These are phyloP conservation scores for Laspeyria flexula DNA, from an alignment of 2,888 invertebrate species.

Conservation along the genomic window DNA sequence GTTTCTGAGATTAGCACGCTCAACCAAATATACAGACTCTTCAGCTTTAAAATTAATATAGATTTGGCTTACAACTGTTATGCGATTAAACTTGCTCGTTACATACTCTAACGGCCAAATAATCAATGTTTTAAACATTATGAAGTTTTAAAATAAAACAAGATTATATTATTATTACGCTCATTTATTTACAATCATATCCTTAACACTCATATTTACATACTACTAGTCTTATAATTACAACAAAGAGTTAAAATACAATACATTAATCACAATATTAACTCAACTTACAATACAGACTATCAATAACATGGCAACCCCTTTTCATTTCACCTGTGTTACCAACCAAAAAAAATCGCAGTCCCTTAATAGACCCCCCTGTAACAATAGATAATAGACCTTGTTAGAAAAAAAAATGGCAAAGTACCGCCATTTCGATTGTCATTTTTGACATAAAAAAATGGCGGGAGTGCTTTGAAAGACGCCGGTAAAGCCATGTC, in stretches of 20 bases:
- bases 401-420: conserved; percentile 68
- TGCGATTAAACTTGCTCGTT: too few relatives aligned
- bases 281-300: conserved; percentile 29
- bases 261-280: conserved; percentile 41
- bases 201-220: background rate
- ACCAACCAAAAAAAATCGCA: conserved; percentile 63
- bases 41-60: too few relatives aligned
- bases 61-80: too few relatives aligned
- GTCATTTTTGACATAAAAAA: conserved; percentile 68
- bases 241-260: conserved; percentile 14
- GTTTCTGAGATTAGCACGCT: too few relatives aligned
- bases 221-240: conserved; percentile 13
- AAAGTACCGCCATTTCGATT: conserved; percentile 64
- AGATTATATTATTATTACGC: background rate
- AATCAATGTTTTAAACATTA: too few relatives aligned
- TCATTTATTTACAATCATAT: background rate
- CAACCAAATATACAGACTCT: too few relatives aligned
- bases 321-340: conserved; percentile 66
- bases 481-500: too few relatives aligned
- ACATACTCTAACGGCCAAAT: too few relatives aligned
- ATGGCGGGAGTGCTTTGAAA: conserved; percentile 59
- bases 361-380: conserved; percentile 65
- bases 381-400: conserved; percentile 65
- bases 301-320: conserved; percentile 53
- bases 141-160: too few relatives aligned